Evolutionary conservation across 1,140 invertebrate species (phyloP).

Genomic region (Akabosia matsudoensis): DNA sequence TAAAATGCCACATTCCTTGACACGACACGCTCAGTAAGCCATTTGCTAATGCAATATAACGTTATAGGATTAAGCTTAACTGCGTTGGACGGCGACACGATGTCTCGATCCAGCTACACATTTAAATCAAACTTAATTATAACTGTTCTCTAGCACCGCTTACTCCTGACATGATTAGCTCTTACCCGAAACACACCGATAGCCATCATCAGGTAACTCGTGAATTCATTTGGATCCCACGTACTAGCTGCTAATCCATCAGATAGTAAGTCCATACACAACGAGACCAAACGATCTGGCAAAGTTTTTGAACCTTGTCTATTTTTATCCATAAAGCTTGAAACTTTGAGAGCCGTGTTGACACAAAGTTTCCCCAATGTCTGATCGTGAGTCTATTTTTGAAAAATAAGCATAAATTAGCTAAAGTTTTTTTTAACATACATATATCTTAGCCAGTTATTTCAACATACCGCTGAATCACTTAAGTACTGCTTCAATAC

Average conservation of each 20-base stretch:
- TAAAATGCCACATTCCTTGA: constrained; percentile 13
- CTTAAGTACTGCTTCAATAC: constrained; percentile 11
- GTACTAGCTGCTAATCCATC: not conserved
- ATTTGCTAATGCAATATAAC: not conserved
- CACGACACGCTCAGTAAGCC: not conserved
- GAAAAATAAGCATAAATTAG: not conserved
- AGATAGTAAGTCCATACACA: not conserved
- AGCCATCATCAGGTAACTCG: not conserved
- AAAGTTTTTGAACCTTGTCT: not conserved
- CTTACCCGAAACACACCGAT: constrained; percentile 2
- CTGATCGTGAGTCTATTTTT: not conserved
- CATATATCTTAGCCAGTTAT: not conserved
- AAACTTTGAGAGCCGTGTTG: not conserved
- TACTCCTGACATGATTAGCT: no score
- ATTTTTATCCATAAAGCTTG: not conserved
- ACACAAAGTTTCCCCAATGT: not conserved
- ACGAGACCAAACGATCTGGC: not conserved
- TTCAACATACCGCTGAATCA: not conserved
- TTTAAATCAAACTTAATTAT: not conserved
- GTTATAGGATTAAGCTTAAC: not conserved
- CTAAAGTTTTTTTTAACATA: not conserved
- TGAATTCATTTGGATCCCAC: constrained; percentile 9
- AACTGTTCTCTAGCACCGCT: no score
- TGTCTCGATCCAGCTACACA: not conserved
- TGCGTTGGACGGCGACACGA: not conserved